Percentiles rank a stretch among this genome's conserved stretches.
These are phyloP conservation scores for Halichoeres trimaculatus DNA, from an alignment of 2,113 vertebrate genomes.

Conservation along the genomic window DNA sequence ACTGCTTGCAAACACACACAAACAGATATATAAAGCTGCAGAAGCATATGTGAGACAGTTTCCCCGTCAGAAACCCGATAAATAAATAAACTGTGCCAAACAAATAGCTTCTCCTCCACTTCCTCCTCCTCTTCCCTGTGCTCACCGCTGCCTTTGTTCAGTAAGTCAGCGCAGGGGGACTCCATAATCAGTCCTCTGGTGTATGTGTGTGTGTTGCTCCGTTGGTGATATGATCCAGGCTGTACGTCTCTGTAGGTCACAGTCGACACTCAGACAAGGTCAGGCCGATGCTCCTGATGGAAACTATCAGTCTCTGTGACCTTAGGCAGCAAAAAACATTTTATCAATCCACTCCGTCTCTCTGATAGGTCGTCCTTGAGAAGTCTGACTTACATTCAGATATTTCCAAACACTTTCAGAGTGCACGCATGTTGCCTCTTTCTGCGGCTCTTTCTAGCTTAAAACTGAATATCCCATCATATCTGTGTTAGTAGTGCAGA, in stretches of 20 bases:
- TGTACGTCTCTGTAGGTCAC: slow-evolving; percentile 55
- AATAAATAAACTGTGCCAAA: slow-evolving; percentile 2
- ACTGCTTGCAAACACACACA: slow-evolving; percentile 15
- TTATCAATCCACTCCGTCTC: not conserved
- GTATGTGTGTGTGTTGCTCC: not conserved
- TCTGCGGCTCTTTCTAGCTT: not conserved
- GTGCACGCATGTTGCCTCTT: not conserved
- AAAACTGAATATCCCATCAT: not conserved
- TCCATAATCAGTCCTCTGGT: slow-evolving; percentile 31
- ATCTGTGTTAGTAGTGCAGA: no score
- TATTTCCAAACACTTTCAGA: not conserved
- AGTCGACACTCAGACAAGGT: slow-evolving; percentile 53
- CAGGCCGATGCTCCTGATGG: slow-evolving; percentile 33
- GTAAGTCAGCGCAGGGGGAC: slow-evolving; percentile 1
- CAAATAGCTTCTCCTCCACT: not conserved
- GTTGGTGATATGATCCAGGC: slow-evolving; percentile 55
- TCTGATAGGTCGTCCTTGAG: not conserved
- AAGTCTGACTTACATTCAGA: not conserved
- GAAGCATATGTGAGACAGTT: slow-evolving; percentile 9
- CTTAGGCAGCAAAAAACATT: not conserved
- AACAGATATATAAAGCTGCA: not conserved
- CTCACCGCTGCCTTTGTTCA: slow-evolving; percentile 9
- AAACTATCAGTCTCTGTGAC: slow-evolving; percentile 39
- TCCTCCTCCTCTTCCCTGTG: slow-evolving; percentile 12
- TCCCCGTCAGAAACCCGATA: not conserved